Percentiles rank a stretch among this genome's conserved stretches.
These are phyloP conservation scores for Leptoclinus maculatus DNA, from an alignment of 2,797 vertebrate species.

Conservation along the genomic window DNA sequence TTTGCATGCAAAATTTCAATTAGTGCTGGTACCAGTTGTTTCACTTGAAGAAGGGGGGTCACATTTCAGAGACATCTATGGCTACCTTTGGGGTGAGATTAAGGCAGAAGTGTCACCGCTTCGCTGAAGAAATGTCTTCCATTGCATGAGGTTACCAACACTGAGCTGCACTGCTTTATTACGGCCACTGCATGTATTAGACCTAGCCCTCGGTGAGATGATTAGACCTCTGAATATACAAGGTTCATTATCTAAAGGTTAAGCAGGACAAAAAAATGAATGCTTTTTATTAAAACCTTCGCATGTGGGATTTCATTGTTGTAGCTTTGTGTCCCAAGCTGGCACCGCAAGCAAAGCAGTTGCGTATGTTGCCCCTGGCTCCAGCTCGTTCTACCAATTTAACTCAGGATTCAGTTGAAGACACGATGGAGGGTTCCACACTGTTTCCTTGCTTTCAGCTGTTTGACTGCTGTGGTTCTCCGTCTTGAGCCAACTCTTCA, in stretches of 20 bases:
- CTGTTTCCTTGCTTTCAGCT: constrained; percentile 59
- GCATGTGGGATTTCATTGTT: background rate
- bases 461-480: constrained; percentile 52
- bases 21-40: constrained; percentile 90
- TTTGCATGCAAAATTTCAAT: constrained; percentile 90
- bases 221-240: background rate
- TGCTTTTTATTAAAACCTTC: constrained; percentile 14
- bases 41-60: constrained; percentile 75
- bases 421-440: constrained; percentile 40
- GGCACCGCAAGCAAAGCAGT: constrained; percentile 21
- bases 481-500: constrained; percentile 45
- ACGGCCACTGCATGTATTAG: background rate
- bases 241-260: constrained; percentile 8
- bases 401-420: constrained; percentile 26
- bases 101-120: constrained; percentile 61
- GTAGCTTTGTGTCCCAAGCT: constrained; percentile 21
- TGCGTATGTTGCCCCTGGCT: constrained; percentile 53
- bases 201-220: background rate
- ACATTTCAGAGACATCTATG: constrained; percentile 77
- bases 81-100: constrained; percentile 80
- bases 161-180: constrained; percentile 12
- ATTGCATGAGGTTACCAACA: constrained; percentile 38
- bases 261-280: background rate
- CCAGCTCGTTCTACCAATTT: constrained; percentile 36
- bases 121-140: constrained; percentile 38